phyloP scores from a whole-genome alignment of 2,888 invertebrate species.

The Metopia argyrocephala region DNA sequence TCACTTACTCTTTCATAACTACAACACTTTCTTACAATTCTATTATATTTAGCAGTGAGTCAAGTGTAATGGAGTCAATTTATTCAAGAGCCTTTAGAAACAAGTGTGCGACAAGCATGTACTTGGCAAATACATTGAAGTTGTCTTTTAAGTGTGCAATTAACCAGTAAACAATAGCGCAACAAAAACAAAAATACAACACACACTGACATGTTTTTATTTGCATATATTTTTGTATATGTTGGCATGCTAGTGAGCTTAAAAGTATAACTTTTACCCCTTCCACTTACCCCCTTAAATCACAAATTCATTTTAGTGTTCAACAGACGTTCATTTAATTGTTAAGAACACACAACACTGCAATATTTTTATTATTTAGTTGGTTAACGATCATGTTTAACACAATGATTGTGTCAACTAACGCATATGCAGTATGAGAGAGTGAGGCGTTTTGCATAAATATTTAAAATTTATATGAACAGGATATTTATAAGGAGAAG shows the following conservation, averaged over 20 bases:
- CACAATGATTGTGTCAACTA: constrained; percentile 7
- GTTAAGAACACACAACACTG: constrained; percentile 50
- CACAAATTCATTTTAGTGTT: constrained; percentile 17
- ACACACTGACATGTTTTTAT: constrained; percentile 12
- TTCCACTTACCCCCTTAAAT: not conserved
- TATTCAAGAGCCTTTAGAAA: constrained; percentile 57
- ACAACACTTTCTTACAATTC: not conserved
- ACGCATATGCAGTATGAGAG: not conserved
- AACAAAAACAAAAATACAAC: constrained; percentile 1
- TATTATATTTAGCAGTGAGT: constrained; percentile 4
- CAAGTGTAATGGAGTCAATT: constrained; percentile 32
- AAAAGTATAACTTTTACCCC: not conserved
- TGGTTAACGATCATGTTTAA: constrained; percentile 58
- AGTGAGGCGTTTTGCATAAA: not conserved
- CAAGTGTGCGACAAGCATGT: constrained; percentile 46
- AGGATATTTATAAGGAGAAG: constrained; percentile 15
- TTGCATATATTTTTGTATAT: not conserved
- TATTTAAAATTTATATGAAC: constrained; percentile 38
- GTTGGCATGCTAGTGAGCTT: not conserved
- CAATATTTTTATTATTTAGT: constrained; percentile 48
- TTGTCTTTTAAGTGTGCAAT: constrained; percentile 68
- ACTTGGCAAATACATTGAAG: constrained; percentile 38
- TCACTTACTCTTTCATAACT: not conserved
- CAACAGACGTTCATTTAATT: constrained; percentile 32
- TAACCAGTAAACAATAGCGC: constrained; percentile 44